Evolutionary conservation across 1,140 invertebrate genomes (phyloP), one percentile per base, ranked within the genome.

Genomic region (Ceratosolen fusciceps): DNA sequence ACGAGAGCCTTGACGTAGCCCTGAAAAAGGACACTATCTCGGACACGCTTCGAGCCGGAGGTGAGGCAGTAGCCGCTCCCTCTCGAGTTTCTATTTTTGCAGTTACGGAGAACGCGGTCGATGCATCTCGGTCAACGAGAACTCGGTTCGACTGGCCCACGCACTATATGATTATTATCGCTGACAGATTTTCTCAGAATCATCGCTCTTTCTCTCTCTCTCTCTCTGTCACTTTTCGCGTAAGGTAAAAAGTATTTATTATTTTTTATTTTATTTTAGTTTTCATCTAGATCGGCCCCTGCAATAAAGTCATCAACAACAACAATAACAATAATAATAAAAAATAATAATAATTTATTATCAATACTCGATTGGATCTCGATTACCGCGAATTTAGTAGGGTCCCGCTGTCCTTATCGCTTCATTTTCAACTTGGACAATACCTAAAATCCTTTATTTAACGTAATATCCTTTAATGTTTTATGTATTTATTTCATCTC

Each of bases 11-110:
- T 52, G 60, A 19, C 26, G 26, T 12, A 31, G 31, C 60, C 9
- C 47, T 52, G 52, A 72, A 78, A 78, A 78, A 70, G 26, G 76
- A 78, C 68, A 78, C 67, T 78, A 37, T 49, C 54, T 37, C 16
- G 37, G 21, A 58, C 34, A 71, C 9, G 43, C 62, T 68, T 29
- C 47, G 56, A 24, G 24, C 74, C 43, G 39, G 60, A 67, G 7
- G 60, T 58, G 14, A 29, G 43, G 24, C 29, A 56, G 43, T 68
- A 68, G 34, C n/a, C 21, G 7, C 29, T 4, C 4, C 37, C 37
- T 0, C 37, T 1, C 3, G 47, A 21, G 16, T 26, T n/a, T n/a
- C 0, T 71, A 26, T 47, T 47, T 70, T 70, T 68, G 65, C 24
- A 21, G 21, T 49, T 70, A 26, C 31, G 12, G 37, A 5, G 43